phyloP scores from a whole-genome alignment of 2,113 vertebrate species.

The Australoheros scitulus region DNA sequence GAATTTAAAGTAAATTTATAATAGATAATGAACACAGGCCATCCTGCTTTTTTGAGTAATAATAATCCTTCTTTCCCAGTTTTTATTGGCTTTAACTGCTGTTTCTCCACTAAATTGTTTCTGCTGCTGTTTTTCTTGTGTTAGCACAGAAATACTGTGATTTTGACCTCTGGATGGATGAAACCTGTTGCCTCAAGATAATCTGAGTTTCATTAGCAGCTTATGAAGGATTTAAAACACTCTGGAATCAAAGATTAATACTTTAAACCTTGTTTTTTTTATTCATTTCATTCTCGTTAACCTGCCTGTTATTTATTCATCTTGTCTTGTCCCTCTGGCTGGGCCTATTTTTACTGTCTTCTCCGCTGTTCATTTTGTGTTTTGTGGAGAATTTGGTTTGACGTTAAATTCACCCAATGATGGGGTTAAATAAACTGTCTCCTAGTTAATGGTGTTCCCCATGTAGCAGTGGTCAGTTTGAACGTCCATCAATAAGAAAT shows the following conservation, averaged over 20 bases:
- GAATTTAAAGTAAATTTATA: not conserved
- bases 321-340: not conserved
- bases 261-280: not conserved
- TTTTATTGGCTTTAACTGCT: not conserved
- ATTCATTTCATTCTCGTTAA: not conserved
- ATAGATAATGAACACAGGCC: not conserved
- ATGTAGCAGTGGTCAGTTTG: not conserved
- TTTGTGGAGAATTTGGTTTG: not conserved
- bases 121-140: not conserved
- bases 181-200: not conserved
- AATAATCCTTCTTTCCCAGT: too few species aligned
- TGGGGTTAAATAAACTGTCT: not conserved
- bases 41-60: not conserved
- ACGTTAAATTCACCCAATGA: not conserved
- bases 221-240: slow-evolving; percentile 5
- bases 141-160: not conserved
- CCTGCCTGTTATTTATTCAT: not conserved
- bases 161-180: not conserved
- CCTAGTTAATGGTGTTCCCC: not conserved
- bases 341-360: rapidly evolving
- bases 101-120: not conserved
- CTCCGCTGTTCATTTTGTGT: not conserved
- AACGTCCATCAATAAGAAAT: not conserved
- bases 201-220: slow-evolving; percentile 6
- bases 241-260: not conserved